Evolutionary conservation across 2,888 invertebrate species (phyloP).

Genomic region (Belgica antarctica): DNA sequence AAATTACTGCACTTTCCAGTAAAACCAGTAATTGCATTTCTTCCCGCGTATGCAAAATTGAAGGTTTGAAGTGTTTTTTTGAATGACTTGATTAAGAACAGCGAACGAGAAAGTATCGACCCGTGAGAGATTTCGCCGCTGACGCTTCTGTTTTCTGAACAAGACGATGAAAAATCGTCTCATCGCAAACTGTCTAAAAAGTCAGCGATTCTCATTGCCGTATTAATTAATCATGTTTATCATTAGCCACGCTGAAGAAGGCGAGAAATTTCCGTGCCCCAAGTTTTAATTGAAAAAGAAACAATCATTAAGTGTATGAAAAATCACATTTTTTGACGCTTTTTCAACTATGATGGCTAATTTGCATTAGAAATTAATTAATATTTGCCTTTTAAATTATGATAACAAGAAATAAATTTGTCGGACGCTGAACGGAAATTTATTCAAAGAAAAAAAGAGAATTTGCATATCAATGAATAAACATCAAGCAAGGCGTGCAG

Average conservation of each 20-base stretch:
- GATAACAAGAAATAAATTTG: background rate
- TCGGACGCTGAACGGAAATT: background rate
- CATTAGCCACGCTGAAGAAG: background rate
- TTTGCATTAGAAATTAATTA: constrained; percentile 23
- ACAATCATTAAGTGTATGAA: background rate
- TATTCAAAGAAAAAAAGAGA: too few relatives aligned
- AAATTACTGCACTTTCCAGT: constrained; percentile 21
- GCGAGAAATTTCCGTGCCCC: background rate
- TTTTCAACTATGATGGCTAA: background rate
- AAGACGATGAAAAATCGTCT: background rate
- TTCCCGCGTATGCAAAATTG: background rate
- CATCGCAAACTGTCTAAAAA: too few relatives aligned
- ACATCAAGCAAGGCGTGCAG: too few relatives aligned
- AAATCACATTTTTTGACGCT: background rate
- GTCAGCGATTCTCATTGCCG: background rate
- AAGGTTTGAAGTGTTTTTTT: constrained; percentile 1
- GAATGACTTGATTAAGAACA: constrained; percentile 15
- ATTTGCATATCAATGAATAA: too few relatives aligned
- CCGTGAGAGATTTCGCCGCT: background rate
- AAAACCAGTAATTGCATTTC: constrained; percentile 1
- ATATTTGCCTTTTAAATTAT: constrained; percentile 9
- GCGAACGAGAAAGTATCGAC: background rate
- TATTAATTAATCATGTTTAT: constrained; percentile 9
- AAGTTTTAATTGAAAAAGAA: constrained; percentile 6
- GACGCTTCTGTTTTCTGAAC: background rate